These are phyloP conservation scores for Drosophila watanabei DNA, from an alignment of 1,140 invertebrate species.

Conservation along the genomic window DNA sequence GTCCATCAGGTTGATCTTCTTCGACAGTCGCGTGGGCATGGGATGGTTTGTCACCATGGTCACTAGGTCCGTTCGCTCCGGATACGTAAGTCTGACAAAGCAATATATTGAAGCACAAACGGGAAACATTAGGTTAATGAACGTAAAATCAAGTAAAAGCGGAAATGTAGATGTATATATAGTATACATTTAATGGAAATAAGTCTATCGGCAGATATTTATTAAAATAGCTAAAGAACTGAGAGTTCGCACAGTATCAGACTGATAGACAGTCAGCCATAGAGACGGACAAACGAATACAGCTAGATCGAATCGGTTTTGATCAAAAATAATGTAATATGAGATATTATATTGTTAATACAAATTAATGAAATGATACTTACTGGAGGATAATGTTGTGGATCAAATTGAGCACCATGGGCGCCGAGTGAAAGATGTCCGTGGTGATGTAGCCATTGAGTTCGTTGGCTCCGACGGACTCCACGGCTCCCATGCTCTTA, in stretches of 20 bases:
- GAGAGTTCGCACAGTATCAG: neutral
- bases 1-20: conserved; percentile 69
- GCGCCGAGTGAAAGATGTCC: conserved; percentile 70
- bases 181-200: too few species aligned
- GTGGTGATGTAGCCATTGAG: conserved; percentile 57
- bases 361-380: neutral
- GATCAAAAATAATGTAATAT: neutral
- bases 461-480: conserved; percentile 18
- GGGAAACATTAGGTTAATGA: neutral
- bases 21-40: conserved; percentile 47
- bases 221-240: neutral
- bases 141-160: neutral
- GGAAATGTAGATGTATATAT: neutral
- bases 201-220: too few species aligned
- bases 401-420: conserved; percentile 68
- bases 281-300: too few species aligned
- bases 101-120: neutral
- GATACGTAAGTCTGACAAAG: conserved; percentile 43
- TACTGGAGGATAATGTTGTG: conserved; percentile 67
- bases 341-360: neutral
- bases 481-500: conserved; percentile 50
- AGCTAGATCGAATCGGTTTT: neutral
- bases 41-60: conserved; percentile 56
- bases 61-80: neutral
- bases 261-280: neutral